phyloP scores from a whole-genome alignment of 2,888 invertebrate genomes.

The Macrosiphum euphorbiae region DNA sequence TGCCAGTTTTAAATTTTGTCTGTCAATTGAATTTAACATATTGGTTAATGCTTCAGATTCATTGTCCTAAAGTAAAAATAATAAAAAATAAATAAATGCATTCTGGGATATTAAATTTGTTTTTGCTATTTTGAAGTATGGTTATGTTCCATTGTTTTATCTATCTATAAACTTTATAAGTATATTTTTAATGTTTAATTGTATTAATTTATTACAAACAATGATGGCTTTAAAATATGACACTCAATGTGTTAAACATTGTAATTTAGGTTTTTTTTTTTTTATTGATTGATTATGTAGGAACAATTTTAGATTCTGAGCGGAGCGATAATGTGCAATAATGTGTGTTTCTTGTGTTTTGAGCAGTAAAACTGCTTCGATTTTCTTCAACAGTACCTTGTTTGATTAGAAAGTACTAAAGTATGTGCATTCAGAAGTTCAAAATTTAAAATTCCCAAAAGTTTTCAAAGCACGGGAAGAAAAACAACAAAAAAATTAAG shows the following conservation, averaged over 20 bases:
- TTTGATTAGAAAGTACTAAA: too few species aligned
- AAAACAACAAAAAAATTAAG: too few species aligned
- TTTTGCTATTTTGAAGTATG: background rate
- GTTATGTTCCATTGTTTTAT: background rate
- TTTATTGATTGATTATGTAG: too few species aligned
- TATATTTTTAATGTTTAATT: background rate
- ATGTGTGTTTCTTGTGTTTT: too few species aligned
- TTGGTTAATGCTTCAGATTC: background rate
- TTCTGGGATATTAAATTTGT: background rate
- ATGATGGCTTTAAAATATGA: background rate
- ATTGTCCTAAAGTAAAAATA: conserved; percentile 45
- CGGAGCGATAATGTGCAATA: too few species aligned
- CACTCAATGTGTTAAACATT: background rate
- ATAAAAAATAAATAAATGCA: background rate
- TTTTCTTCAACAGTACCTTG: too few species aligned
- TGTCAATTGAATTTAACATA: conserved; percentile 35
- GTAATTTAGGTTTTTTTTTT: too few species aligned
- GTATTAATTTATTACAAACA: background rate
- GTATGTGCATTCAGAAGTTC: too few species aligned
- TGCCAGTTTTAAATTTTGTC: conserved; percentile 46
- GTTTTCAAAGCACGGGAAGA: too few species aligned
- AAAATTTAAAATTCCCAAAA: too few species aligned
- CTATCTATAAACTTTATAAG: background rate
- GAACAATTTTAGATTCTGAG: too few species aligned
- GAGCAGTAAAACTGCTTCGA: too few species aligned